Conservation (phyloP, 2,797 vertebrate species). For the Acipenser ruthenus region DNA sequence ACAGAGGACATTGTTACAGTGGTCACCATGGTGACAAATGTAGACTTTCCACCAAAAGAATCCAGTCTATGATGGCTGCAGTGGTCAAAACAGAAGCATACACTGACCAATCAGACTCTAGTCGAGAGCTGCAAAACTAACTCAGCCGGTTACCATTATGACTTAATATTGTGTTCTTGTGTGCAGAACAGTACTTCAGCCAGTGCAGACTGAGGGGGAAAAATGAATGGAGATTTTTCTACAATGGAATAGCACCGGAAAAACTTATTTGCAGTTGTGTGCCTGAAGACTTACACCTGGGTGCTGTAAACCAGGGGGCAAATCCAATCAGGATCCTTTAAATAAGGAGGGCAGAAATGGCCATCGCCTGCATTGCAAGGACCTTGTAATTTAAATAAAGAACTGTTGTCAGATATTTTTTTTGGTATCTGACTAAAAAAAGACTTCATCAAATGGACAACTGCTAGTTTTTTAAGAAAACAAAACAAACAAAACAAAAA, state of each 20-base stretch:
- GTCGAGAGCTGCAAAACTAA: conserved; percentile 57
- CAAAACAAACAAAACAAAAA: conserved; percentile 15
- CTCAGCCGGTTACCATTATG: conserved; percentile 30
- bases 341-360: conserved; percentile 3
- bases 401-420: conserved; percentile 9
- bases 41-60: conserved; percentile 97
- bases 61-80: conserved; percentile 89
- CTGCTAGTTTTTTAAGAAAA: conserved; percentile 60
- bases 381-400: no score
- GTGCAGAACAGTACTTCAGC: conserved; percentile 14
- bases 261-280: no score
- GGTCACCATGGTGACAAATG: conserved; percentile 96
- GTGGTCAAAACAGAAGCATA: conserved; percentile 26
- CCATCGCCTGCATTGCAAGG: conserved; percentile 17
- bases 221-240: no score
- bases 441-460: conserved; percentile 64
- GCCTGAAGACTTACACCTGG: no score
- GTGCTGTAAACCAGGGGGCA: no score
- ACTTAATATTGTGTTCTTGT: conserved; percentile 14
- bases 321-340: no score
- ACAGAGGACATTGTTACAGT: conserved; percentile 94
- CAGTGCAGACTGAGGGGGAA: background rate
- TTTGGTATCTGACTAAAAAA: conserved; percentile 33
- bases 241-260: no score
- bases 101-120: conserved; percentile 49